phyloP scores from a whole-genome alignment of 2,113 vertebrate species.

The Nothocercus nigrocapillus region DNA sequence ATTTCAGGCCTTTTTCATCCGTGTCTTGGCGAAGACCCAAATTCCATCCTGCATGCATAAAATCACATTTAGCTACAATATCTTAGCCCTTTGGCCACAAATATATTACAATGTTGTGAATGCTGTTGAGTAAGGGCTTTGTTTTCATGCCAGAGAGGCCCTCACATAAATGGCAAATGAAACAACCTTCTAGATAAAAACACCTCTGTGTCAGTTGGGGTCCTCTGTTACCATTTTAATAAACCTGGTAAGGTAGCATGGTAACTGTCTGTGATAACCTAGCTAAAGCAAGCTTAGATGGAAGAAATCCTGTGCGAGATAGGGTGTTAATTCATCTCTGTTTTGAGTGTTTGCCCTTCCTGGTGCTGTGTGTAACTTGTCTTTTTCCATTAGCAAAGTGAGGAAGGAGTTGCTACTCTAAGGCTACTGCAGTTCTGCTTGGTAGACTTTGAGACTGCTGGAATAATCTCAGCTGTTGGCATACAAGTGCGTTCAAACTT shows the following conservation, averaged over 20 bases:
- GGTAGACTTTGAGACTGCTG: neutral
- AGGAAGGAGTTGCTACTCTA: neutral
- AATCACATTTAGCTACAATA: neutral
- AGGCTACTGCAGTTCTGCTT: neutral
- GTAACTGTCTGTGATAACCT: constrained; percentile 29
- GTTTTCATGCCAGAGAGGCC: neutral
- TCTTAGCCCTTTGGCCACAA: neutral
- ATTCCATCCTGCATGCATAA: neutral
- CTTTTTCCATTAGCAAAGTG: neutral
- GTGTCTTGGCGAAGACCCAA: neutral
- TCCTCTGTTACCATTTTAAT: constrained; percentile 28
- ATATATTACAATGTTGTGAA: neutral
- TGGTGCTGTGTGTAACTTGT: neutral
- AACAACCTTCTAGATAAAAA: neutral
- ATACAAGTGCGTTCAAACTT: neutral
- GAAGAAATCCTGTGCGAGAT: neutral
- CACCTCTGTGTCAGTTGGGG: neutral
- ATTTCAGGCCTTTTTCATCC: neutral
- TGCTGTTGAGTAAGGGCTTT: neutral
- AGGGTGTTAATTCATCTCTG: neutral
- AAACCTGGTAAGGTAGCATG: constrained; percentile 26
- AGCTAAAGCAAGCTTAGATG: neutral
- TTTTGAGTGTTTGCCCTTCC: neutral
- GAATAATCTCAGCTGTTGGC: neutral
- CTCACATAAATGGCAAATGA: neutral